Evolutionary conservation across 2,113 vertebrate genomes (phyloP), one percentile per base, ranked within the genome.

Genomic region (Hippocampus comes): DNA sequence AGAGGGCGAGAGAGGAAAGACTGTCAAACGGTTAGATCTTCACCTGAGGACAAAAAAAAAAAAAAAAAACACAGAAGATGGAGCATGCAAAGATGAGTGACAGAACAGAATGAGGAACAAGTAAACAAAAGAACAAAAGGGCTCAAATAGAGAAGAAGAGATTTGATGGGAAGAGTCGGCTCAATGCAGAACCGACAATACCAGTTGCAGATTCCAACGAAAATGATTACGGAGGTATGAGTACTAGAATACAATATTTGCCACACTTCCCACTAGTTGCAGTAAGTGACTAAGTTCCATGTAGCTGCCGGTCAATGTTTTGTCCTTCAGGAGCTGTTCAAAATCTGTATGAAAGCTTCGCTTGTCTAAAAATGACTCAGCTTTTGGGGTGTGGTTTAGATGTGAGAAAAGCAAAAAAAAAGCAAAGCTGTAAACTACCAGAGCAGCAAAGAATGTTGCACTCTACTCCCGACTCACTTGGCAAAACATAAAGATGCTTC

Each of bases 1-100:
- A 56, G 53, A 56, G 53, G 21, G 53, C 10, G 53, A 56, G 53
- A 87, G 89, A 91, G 85, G 70, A 75, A 79, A 88, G 72, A 88
- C 80, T 75, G 79, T 86, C 84, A 85, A 79, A 85, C 63, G 82
- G 60, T 76, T 18, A 55, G 74, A 61, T 71, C 73, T 55, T 73
- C 72, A 71, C 46, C 30, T 76, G 46, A 68, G 70, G 72, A 77
- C 61, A 78, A 70, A 46, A 10, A 46, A 10, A 46, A 2, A 14
- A 14, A 46, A 46, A 46, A 3, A 46, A 78, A 56, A 21, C 27
- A 30, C 63, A 48, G 1, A 49, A 71, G 27, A 71, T 41, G 56
- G 67, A 72, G 17, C 27, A 56, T 11, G 41, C 27, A 66, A 48
- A 48, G 43, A 27, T 18, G 21, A 65, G 63, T 61, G 15, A 61